A percentile compares a stretch with the other conserved stretches of the same genome.
These are phyloP conservation scores for Drosophila repletoides DNA, from an alignment of 1,140 invertebrate species.

Conservation along the genomic window DNA sequence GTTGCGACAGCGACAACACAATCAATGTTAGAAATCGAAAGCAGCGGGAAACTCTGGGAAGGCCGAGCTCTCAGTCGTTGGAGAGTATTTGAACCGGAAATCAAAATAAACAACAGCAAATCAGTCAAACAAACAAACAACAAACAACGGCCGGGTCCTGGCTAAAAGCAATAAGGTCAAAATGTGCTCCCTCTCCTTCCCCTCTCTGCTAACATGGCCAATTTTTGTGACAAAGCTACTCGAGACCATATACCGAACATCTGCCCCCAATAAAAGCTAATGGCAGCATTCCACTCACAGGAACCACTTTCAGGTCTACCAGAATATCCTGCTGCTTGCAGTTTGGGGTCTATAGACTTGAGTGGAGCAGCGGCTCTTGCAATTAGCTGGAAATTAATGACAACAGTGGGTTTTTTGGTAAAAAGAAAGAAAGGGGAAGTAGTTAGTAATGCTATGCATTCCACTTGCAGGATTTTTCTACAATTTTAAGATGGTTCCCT, in stretches of 20 bases:
- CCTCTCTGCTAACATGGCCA: constrained; percentile 21
- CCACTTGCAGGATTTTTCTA: no score
- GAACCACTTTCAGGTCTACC: constrained; percentile 30
- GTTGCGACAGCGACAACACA: constrained; percentile 61
- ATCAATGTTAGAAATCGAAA: constrained; percentile 73
- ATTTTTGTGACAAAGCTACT: constrained; percentile 41
- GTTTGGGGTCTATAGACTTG: neutral
- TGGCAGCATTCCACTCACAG: constrained; percentile 37
- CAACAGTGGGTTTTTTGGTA: neutral
- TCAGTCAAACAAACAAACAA: constrained; percentile 79
- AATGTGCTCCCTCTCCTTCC: constrained; percentile 8
- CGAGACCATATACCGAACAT: constrained; percentile 4
- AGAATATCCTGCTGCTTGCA: neutral
- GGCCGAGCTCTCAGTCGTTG: constrained; percentile 10
- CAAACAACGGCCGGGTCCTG: constrained; percentile 38
- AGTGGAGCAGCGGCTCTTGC: neutral
- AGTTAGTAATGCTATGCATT: neutral
- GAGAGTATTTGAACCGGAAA: constrained; percentile 74
- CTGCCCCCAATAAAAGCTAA: constrained; percentile 45
- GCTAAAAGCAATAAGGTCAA: constrained; percentile 71
- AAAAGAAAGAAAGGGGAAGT: constrained; percentile 4
- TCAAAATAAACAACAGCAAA: constrained; percentile 78
- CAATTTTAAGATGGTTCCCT: no score
- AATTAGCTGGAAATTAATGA: constrained; percentile 42
- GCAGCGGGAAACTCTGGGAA: constrained; percentile 34